These are phyloP conservation scores for Catharus bicknelli DNA, from an alignment of 2,113 vertebrate species.

Conservation along the genomic window DNA sequence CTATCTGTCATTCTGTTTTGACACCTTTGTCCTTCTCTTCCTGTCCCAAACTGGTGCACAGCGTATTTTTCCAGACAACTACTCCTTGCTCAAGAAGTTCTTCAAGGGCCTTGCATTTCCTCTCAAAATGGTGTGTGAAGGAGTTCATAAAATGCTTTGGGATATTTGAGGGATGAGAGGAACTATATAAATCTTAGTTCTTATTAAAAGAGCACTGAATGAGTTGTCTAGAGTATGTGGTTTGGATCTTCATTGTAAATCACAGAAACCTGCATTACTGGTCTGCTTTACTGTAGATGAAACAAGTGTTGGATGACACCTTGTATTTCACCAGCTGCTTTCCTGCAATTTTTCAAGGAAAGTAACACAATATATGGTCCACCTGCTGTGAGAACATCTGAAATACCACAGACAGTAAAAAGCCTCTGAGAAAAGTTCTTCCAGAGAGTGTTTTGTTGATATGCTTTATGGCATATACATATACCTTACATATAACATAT, in stretches of 20 bases:
- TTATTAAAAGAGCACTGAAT: slow-evolving; percentile 23
- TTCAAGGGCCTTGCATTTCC: background rate
- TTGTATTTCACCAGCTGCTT: slow-evolving; percentile 47
- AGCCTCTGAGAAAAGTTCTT: slow-evolving; percentile 40
- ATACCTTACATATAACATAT: background rate
- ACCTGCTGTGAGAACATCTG: slow-evolving; percentile 48
- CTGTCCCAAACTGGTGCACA: background rate
- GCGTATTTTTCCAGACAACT: background rate
- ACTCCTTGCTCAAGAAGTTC: background rate
- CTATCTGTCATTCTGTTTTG: background rate
- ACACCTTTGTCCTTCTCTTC: background rate
- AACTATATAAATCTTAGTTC: slow-evolving; percentile 23
- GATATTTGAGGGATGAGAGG: background rate
- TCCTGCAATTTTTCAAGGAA: slow-evolving; percentile 32
- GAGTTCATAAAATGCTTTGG: slow-evolving; percentile 6
- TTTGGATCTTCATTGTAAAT: slow-evolving; percentile 29
- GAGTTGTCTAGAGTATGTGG: slow-evolving; percentile 6
- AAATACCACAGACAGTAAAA: slow-evolving; percentile 29
- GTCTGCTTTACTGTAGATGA: slow-evolving; percentile 24
- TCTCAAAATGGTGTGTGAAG: background rate
- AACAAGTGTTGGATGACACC: slow-evolving; percentile 29
- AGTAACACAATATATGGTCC: slow-evolving; percentile 26
- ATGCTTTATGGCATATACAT: background rate
- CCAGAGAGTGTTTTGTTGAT: background rate
- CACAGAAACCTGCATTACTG: slow-evolving; percentile 24